A percentile compares a stretch with the other conserved stretches of the same genome.
Evolutionary conservation across 2,888 invertebrate genomes (phyloP).

Genomic region (Mesoligia furuncula): DNA sequence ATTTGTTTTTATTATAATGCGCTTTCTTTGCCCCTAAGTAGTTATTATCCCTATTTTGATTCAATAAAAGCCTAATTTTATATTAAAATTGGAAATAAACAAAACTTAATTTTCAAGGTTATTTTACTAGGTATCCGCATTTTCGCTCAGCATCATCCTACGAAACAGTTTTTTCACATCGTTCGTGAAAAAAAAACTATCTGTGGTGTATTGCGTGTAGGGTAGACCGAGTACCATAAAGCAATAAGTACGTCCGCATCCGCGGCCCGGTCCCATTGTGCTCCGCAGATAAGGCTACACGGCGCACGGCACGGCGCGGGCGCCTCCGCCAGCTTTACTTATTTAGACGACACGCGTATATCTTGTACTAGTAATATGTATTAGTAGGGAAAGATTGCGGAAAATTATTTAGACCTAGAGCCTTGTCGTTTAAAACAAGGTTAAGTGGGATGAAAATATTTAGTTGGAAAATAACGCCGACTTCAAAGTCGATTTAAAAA

Average conservation of each 20-base stretch:
- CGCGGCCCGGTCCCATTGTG: conserved; percentile 62
- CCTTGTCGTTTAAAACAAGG: not conserved
- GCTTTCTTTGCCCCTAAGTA: conserved; percentile 19
- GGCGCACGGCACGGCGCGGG: conserved; percentile 15
- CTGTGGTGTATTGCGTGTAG: conserved; percentile 46
- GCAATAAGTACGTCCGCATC: conserved; percentile 73
- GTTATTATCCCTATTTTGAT: not conserved
- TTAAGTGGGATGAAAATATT: not conserved
- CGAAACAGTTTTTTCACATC: conserved; percentile 42
- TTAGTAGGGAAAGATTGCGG: not conserved
- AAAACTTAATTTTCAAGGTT: not conserved
- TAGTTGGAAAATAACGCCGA: not conserved
- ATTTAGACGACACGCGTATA: conserved; percentile 47
- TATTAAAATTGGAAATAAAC: not conserved
- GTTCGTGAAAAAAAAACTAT: conserved; percentile 26
- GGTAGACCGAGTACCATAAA: conserved; percentile 63
- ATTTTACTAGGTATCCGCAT: not conserved
- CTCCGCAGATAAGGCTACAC: conserved; percentile 61
- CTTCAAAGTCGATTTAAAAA: not conserved
- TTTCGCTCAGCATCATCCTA: not conserved
- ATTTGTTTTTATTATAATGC: conserved; percentile 30
- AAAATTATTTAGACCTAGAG: conserved; percentile 10
- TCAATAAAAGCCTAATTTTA: not conserved
- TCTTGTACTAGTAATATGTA: conserved; percentile 31
- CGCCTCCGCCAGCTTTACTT: conserved; percentile 49